phyloP scores from a whole-genome alignment of 2,888 invertebrate species.

The Andrena marginata region DNA sequence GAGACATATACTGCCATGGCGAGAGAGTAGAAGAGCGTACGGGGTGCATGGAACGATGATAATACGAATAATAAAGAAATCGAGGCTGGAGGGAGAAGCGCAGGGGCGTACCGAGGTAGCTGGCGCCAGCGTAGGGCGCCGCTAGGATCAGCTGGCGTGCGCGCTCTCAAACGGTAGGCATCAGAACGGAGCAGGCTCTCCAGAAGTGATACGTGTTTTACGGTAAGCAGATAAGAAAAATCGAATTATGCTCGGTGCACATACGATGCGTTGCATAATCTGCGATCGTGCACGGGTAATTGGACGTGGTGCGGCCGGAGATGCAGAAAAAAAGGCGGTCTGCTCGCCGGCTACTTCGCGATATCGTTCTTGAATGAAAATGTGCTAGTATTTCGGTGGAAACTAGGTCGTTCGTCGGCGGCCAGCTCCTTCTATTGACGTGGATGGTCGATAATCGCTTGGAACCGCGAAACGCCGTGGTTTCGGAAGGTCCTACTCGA shows the following conservation, averaged over 20 bases:
- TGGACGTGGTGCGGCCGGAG: not conserved
- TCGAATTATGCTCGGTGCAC: constrained; percentile 45
- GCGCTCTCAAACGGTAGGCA: constrained; percentile 61
- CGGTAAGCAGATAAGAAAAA: constrained; percentile 73
- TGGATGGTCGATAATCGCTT: constrained; percentile 44
- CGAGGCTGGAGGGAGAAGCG: not conserved
- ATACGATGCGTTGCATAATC: constrained; percentile 64
- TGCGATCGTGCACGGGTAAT: constrained; percentile 15
- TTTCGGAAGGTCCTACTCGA: not conserved
- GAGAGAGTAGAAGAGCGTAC: constrained; percentile 22
- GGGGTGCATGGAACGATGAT: constrained; percentile 14
- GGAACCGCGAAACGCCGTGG: not conserved
- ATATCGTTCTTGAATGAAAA: constrained; percentile 51
- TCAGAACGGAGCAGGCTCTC: constrained; percentile 56
- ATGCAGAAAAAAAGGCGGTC: not conserved
- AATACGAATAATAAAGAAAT: constrained; percentile 53
- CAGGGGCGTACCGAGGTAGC: constrained; percentile 58
- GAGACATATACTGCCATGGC: not conserved
- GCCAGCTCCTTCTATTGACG: not conserved
- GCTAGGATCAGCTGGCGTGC: constrained; percentile 53
- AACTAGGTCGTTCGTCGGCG: constrained; percentile 58
- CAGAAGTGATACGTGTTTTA: constrained; percentile 68
- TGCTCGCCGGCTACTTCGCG: not conserved
- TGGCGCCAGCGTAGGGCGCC: constrained; percentile 35
- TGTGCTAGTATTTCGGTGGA: constrained; percentile 39